Evolutionary conservation across 1,140 invertebrate species (phyloP), one percentile per base, ranked within the genome.

Genomic region (Ptiloglossa arizonensis): DNA sequence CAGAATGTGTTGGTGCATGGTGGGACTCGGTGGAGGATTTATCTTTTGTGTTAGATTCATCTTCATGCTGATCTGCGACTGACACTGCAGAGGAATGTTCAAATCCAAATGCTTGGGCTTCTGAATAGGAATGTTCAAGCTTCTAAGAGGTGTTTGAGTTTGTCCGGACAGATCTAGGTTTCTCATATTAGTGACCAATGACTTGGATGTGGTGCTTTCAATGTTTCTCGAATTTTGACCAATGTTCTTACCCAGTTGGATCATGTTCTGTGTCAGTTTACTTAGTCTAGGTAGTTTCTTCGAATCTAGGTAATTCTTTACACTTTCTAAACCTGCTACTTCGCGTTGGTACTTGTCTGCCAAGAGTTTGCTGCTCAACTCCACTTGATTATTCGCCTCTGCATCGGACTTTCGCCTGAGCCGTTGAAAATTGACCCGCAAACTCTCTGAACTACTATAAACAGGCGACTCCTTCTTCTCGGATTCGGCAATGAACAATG

Each of bases 261-360:
- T 89, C 89, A 91, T 91, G 52, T 91, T 91, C 46, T 91, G 90
- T 0, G 90, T 90, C 8, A 92, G 46, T 54, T 89, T 87, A 17
- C 89, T 82, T 46, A 88, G 46, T 9, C 91, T 88, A n/a, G n/a
- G n/a, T 15, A 88, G 52, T 11, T 92, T 92, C 17, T 92, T 90
- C 0, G 90, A 89, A 9, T 93, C 91, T 13, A 92, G 73, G 41
- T 91, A 92, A 79, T 88, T 92, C n/a, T 92, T 92, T 0, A 93
- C 90, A 27, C 87, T 91, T 48, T 92, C 91, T 24, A 92, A 60
- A 0, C 88, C 90, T 0, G 89, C 87, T 0, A 92, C 83, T 24
- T 92, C 91, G 6, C 89, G 82, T 29, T 92, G 90, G 57, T 91
- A 92, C 50, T 92, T 93, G 19, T 92, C 91, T 0, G 88, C 88